Evolutionary conservation across 1,140 invertebrate genomes (phyloP).

Genomic region (Eufriesea mexicana): DNA sequence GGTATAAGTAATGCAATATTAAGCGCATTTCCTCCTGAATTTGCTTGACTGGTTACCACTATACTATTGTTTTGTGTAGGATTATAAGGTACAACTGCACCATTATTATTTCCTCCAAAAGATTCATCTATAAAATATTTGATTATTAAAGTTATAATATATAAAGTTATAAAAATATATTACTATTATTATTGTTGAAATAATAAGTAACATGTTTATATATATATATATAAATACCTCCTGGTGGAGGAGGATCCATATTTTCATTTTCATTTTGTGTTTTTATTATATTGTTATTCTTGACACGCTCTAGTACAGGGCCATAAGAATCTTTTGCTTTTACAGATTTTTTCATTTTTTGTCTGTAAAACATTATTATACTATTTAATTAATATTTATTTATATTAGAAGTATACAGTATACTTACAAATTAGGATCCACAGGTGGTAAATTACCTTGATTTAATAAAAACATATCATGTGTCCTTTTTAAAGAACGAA

Average conservation of each 20-base stretch:
- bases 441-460: conserved; percentile 92
- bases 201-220: conserved; percentile 11
- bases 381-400: neutral
- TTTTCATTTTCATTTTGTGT: conserved; percentile 84
- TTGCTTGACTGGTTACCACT: conserved; percentile 43
- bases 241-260: conserved; percentile 83
- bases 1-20: conserved; percentile 82
- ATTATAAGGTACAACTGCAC: conserved; percentile 63
- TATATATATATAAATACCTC: conserved; percentile 71
- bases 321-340: conserved; percentile 96
- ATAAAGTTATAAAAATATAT: neutral
- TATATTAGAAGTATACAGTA: conserved; percentile 17
- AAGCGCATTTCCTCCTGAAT: conserved; percentile 48
- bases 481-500: conserved; percentile 97
- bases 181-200: neutral
- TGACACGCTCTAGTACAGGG: conserved; percentile 91
- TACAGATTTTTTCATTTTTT: conserved; percentile 86
- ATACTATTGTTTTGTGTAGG: conserved; percentile 50
- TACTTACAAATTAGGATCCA: conserved; percentile 91
- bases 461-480: conserved; percentile 98
- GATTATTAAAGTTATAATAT: neutral
- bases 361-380: conserved; percentile 47
- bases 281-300: conserved; percentile 82
- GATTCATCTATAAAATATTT: conserved; percentile 70
- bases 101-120: conserved; percentile 58